phyloP scores from a whole-genome alignment of 2,888 invertebrate genomes.

The Bellardia pandia region DNA sequence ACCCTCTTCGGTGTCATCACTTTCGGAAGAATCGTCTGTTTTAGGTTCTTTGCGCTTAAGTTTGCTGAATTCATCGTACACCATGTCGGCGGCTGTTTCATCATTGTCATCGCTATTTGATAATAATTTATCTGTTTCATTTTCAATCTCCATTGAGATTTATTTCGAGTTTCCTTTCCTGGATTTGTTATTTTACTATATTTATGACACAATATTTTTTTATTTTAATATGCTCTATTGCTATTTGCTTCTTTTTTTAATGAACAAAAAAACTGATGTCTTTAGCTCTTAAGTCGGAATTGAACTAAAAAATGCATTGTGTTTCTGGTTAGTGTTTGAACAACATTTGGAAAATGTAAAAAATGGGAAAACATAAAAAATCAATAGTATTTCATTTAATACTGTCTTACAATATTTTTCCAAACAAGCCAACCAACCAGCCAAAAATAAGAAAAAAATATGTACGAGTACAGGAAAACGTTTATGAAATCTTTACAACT shows the following conservation, averaged over 20 bases:
- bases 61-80: slow-evolving; percentile 31
- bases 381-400: slow-evolving; percentile 71
- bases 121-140: slow-evolving; percentile 64
- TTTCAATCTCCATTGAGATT: slow-evolving; percentile 59
- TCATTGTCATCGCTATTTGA: slow-evolving; percentile 40
- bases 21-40: slow-evolving; percentile 52
- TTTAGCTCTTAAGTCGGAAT: slow-evolving; percentile 70
- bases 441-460: slow-evolving; percentile 6
- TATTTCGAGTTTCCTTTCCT: neutral
- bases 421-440: slow-evolving; percentile 17
- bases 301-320: slow-evolving; percentile 65
- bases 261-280: slow-evolving; percentile 38
- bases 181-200: slow-evolving; percentile 19
- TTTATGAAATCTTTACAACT: slow-evolving; percentile 37
- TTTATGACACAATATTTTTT: slow-evolving; percentile 37
- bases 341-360: slow-evolving; percentile 39
- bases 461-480: neutral
- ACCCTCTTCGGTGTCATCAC: slow-evolving; percentile 63
- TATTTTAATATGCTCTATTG: slow-evolving; percentile 34
- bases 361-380: slow-evolving; percentile 49
- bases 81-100: neutral
- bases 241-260: slow-evolving; percentile 46
- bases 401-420: slow-evolving; percentile 49
- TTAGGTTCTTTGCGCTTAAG: slow-evolving; percentile 18
- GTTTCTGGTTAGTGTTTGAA: slow-evolving; percentile 48